phyloP scores from a whole-genome alignment of 2,113 vertebrate species.

The Syngnathus floridae region DNA sequence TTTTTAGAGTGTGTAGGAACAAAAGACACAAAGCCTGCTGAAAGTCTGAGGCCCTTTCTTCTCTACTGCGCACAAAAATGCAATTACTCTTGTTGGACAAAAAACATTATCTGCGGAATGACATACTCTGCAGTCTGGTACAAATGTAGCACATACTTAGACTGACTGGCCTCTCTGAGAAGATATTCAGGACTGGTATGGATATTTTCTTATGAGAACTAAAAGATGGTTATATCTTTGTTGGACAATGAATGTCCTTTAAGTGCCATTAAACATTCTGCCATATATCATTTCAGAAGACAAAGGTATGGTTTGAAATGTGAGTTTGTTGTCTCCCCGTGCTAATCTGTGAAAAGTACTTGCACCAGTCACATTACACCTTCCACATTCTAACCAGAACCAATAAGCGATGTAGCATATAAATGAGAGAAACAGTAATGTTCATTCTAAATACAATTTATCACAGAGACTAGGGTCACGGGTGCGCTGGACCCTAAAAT shows the following conservation, averaged over 20 bases:
- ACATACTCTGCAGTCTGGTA: not conserved
- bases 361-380: no score
- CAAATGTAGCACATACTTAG: slow-evolving; percentile 10
- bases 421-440: no score
- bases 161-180: slow-evolving; percentile 12
- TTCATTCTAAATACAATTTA: no score
- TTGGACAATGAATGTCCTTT: slow-evolving; percentile 25
- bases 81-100: not conserved
- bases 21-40: not conserved
- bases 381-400: no score
- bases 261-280: slow-evolving; percentile 18
- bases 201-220: slow-evolving; percentile 37
- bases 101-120: not conserved
- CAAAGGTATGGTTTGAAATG: not conserved
- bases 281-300: not conserved
- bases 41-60: not conserved
- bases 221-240: slow-evolving; percentile 39
- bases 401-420: no score
- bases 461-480: no score
- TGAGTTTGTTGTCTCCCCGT: no score
- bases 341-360: no score
- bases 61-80: not conserved
- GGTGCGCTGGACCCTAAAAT: no score
- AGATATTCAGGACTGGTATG: slow-evolving; percentile 32
- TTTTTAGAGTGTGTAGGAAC: not conserved